Conservation (phyloP, 2,797 vertebrate genomes). For the Chelon labrosus region DNA sequence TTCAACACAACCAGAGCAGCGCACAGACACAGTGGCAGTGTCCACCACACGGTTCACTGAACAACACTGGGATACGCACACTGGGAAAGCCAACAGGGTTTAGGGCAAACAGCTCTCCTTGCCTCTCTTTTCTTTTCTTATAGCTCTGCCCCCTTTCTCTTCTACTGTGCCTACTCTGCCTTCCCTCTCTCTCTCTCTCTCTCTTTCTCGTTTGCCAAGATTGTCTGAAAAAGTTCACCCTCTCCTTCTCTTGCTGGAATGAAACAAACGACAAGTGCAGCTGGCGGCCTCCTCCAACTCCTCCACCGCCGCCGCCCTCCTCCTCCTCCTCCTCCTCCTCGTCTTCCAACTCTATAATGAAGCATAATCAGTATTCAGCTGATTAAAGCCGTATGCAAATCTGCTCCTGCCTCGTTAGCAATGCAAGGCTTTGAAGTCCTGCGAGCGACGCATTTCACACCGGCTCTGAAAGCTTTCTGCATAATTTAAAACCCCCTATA, state of each 20-base stretch:
- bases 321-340: constrained; percentile 38
- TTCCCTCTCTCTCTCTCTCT: constrained; percentile 37
- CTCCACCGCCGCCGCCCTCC: constrained; percentile 91
- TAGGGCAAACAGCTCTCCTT: constrained; percentile 76
- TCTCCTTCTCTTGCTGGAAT: constrained; percentile 87
- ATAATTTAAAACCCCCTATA: constrained; percentile 99
- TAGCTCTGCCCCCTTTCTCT: constrained; percentile 64
- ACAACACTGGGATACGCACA: constrained; percentile 77
- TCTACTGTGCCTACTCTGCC: constrained; percentile 61
- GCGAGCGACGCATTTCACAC: constrained; percentile 98
- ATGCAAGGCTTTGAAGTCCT: constrained; percentile 99
- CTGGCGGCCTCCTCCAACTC: constrained; percentile 91
- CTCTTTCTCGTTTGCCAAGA: constrained; percentile 84
- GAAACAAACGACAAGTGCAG: constrained; percentile 99
- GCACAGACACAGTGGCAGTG: constrained; percentile 74
- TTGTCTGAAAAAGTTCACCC: constrained; percentile 95
- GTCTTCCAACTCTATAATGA: constrained; percentile 90
- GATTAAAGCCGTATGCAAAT: constrained; percentile 99
- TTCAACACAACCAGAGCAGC: constrained; percentile 68
- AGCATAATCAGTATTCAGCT: constrained; percentile 99
- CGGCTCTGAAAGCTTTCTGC: constrained; percentile 98
- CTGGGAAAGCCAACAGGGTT: constrained; percentile 75
- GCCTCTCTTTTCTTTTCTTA: constrained; percentile 69
- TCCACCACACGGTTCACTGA: constrained; percentile 75
- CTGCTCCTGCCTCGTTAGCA: constrained; percentile 94